These are phyloP conservation scores for Bovichtus diacanthus DNA, from an alignment of 2,797 vertebrate species.

Conservation along the genomic window DNA sequence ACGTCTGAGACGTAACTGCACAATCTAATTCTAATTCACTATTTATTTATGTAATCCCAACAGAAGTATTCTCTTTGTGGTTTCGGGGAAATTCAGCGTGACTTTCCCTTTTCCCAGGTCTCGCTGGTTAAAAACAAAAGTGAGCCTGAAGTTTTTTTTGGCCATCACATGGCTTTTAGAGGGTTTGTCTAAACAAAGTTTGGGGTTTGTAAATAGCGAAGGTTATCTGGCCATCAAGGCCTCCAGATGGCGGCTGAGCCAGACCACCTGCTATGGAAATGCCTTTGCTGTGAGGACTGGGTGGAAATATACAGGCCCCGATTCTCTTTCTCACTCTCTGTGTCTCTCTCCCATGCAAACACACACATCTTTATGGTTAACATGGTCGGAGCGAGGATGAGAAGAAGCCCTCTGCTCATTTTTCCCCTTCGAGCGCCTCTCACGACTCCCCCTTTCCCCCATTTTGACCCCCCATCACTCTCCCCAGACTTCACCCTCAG, in stretches of 20 bases:
- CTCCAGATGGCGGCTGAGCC: constrained; percentile 85
- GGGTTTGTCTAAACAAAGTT: constrained; percentile 87
- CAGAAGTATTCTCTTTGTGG: constrained; percentile 75
- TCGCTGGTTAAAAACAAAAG: constrained; percentile 76
- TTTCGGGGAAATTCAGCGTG: constrained; percentile 72
- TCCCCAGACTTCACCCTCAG: constrained; percentile 67
- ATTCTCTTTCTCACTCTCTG: constrained; percentile 36
- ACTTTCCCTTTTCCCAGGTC: constrained; percentile 79
- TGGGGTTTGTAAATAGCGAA: constrained; percentile 85
- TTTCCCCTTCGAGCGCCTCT: constrained; percentile 48
- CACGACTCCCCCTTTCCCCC: constrained; percentile 33
- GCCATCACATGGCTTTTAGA: constrained; percentile 80
- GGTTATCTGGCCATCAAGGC: constrained; percentile 85
- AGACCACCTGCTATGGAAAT: constrained; percentile 87
- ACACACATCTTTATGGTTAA: constrained; percentile 56
- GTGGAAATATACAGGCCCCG: constrained; percentile 61
- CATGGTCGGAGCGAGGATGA: constrained; percentile 50
- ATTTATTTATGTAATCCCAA: constrained; percentile 80
- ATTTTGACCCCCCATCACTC: constrained; percentile 64
- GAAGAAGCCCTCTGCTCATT: constrained; percentile 55
- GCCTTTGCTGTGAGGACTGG: constrained; percentile 69
- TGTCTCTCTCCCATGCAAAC: constrained; percentile 39
- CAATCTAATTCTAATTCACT: constrained; percentile 75
- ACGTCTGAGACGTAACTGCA: constrained; percentile 62
- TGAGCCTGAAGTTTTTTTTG: constrained; percentile 75